phyloP scores from a whole-genome alignment of 2,113 vertebrate genomes.

The Datnioides undecimradiatus region DNA sequence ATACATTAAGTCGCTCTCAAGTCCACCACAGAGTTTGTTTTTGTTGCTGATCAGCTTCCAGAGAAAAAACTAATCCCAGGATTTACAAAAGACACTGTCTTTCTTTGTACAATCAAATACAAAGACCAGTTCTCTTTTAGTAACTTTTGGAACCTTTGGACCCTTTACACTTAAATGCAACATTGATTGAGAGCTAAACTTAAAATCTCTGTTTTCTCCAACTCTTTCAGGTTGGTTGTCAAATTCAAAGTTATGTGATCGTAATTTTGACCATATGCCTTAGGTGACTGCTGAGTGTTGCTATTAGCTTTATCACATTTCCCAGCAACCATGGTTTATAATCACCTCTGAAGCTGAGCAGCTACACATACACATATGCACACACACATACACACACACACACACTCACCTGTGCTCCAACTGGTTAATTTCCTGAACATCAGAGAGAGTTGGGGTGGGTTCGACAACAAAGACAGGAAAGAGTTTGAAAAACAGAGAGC shows the following conservation, averaged over 20 bases:
- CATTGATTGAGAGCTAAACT: background rate
- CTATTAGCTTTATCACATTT: conserved; percentile 55
- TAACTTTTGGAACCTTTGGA: background rate
- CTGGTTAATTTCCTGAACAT: conserved; percentile 77
- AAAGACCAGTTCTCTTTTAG: conserved; percentile 20
- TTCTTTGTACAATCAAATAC: conserved; percentile 28
- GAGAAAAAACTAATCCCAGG: conserved; percentile 23
- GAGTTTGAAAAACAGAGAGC: conserved; percentile 60
- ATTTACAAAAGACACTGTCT: conserved; percentile 5
- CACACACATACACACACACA: conserved; percentile 50
- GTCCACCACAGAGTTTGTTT: conserved; percentile 42
- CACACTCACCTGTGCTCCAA: conserved; percentile 67
- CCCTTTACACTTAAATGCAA: background rate
- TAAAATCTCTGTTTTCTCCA: background rate
- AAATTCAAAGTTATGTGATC: conserved; percentile 33
- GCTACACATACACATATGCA: conserved; percentile 12
- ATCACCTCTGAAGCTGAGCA: conserved; percentile 21
- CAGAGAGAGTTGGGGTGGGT: conserved; percentile 50
- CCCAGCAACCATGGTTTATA: conserved; percentile 14
- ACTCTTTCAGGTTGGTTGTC: conserved; percentile 33
- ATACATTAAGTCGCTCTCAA: conserved; percentile 4
- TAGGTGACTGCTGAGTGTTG: conserved; percentile 30
- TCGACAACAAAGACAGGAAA: conserved; percentile 74
- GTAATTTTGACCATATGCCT: conserved; percentile 43
- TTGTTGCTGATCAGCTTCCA: conserved; percentile 43